Base-by-base conservation (phyloP, 2,888 invertebrate genomes). In the Leuctra nigra region DNA sequence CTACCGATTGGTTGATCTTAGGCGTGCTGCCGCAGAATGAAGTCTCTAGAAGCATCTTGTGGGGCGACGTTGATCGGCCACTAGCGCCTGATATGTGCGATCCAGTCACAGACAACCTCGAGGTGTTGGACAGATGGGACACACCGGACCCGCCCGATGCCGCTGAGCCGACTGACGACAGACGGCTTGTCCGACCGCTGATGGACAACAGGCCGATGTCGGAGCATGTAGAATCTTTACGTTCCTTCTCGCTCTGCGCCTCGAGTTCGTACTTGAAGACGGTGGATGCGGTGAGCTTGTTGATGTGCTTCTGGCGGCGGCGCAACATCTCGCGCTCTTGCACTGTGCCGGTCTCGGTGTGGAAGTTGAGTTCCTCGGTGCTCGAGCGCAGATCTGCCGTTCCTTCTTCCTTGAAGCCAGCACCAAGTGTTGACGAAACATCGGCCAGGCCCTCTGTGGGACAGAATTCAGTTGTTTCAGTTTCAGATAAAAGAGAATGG, bases 1-100 rank as follows among this genome's bases (percentile, higher is more conserved):
- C 70, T 52, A 69, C 64, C 56, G 67, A 68, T 47, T 65, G 62
- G 2, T 67, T 67, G 6, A 68, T 66, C 25, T 69, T 69, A 3
- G 89, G 86, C 67, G 89, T 90, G 52, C 84, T 86, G 1, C 92
- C 92, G 71, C 91, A 92, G 70, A 93, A 93, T 0, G 91, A 91
- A 0, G 92, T 93, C 73, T 92, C 92, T 58, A 92, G 76, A 55
- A 91, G 76, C 83, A 91, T 90, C 71, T 87, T 87, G 75, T 92
- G 91, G n/a, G 92, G 92, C 13, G 91, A 91, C 1, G 92, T 91
- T 52, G 68, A 66, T 6, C 68, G 62, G 2, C 59, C 59, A 24
- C 58, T 59, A 18, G 57, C 53, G 11, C 53, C 50, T 7, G 58
- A 58, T 36, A 53, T 22, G 25, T 54, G 53, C 11, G 58, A 55